These are phyloP conservation scores for Boleophthalmus pectinirostris DNA, from an alignment of 2,113 vertebrate species.

Conservation along the genomic window DNA sequence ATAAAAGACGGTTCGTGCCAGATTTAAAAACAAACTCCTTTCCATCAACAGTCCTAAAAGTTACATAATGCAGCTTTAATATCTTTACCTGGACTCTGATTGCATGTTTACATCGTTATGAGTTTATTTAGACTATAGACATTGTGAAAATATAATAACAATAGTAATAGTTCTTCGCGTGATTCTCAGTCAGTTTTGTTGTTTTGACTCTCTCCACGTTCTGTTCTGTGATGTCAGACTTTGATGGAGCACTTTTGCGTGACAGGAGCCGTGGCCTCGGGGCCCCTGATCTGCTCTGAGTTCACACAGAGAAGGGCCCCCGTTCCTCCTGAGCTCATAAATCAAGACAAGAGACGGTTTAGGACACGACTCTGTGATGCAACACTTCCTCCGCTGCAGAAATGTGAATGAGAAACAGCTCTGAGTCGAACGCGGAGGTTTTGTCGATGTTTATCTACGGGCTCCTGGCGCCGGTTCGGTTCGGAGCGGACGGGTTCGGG, in stretches of 20 bases:
- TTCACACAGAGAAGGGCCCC: conserved; percentile 42
- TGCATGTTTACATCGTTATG: too few relatives aligned
- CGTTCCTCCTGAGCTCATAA: conserved; percentile 52
- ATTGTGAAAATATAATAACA: too few relatives aligned
- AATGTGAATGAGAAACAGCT: conserved; percentile 13
- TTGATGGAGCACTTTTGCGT: conserved; percentile 77
- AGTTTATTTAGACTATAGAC: too few relatives aligned
- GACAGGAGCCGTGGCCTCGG: conserved; percentile 63
- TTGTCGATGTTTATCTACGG: too few relatives aligned
- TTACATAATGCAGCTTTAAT: too few relatives aligned
- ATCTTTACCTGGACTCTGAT: too few relatives aligned
- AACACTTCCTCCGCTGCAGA: conserved; percentile 31
- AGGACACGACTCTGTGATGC: conserved; percentile 6
- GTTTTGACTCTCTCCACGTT: background rate
- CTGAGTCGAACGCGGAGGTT: conserved; percentile 32
- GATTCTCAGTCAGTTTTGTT: too few relatives aligned
- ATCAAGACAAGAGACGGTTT: conserved; percentile 54
- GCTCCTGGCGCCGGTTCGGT: too few relatives aligned
- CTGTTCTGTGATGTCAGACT: conserved; percentile 30
- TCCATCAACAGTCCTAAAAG: too few relatives aligned
- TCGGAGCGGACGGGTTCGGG: background rate
- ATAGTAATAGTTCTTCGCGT: too few relatives aligned
- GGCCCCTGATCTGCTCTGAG: conserved; percentile 35
- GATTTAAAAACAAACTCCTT: too few relatives aligned
- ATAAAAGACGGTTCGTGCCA: too few relatives aligned